Evolutionary conservation across 2,113 vertebrate genomes (phyloP).

Genomic region (Plotosus lineatus): DNA sequence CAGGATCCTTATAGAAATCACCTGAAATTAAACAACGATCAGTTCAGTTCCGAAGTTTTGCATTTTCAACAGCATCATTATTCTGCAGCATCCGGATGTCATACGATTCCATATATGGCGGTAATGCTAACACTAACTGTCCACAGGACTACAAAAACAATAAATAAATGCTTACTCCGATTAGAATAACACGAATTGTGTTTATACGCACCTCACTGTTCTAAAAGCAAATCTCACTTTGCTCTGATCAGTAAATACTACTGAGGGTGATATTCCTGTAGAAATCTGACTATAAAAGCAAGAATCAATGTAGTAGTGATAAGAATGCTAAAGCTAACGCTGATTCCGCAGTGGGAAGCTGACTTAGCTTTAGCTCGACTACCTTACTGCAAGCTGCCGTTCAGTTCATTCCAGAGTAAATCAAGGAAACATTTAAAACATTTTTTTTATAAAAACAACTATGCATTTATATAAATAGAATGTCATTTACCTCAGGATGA

Average conservation of each 20-base stretch:
- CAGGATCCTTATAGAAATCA: no score
- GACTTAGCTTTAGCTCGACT: neutral
- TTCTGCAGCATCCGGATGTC: neutral
- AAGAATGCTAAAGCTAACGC: constrained; percentile 8
- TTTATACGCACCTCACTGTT: neutral
- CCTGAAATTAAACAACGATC: neutral
- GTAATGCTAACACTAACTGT: neutral
- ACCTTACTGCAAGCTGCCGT: neutral
- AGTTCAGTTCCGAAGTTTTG: no score
- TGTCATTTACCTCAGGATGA: constrained; percentile 83
- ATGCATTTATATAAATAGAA: neutral
- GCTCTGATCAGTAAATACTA: neutral
- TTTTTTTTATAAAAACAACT: no score
- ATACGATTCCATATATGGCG: neutral
- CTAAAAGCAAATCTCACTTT: neutral
- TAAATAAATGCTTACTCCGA: neutral
- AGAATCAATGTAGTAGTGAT: neutral
- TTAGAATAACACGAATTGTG: neutral
- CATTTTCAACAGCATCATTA: neutral
- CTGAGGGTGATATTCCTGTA: neutral
- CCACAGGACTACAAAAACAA: neutral
- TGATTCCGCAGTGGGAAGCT: constrained; percentile 3
- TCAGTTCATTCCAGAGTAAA: neutral
- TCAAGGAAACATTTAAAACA: neutral
- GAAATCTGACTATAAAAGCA: neutral